These are phyloP conservation scores for Plagodis dolabraria DNA, from an alignment of 2,888 invertebrate genomes.

Conservation along the genomic window DNA sequence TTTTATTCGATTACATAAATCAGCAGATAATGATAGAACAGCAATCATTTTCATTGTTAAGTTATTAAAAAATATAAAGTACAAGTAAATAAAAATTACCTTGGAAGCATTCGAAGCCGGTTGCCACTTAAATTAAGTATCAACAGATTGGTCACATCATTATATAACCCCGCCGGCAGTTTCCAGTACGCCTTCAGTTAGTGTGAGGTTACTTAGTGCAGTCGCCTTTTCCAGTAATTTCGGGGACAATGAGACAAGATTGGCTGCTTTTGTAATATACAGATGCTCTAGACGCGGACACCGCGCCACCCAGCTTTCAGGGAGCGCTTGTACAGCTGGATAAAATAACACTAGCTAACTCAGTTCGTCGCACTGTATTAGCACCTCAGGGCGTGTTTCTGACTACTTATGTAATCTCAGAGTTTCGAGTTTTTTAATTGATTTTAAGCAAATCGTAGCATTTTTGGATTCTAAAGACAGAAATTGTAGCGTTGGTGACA, in stretches of 20 bases:
- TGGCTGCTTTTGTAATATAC: neutral
- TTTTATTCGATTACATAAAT: too few relatives aligned
- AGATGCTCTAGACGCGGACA: conserved; percentile 19
- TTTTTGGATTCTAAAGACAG: conserved; percentile 10
- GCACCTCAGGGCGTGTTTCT: neutral
- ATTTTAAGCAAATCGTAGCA: neutral
- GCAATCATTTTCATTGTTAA: too few relatives aligned
- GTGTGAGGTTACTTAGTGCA: conserved; percentile 8
- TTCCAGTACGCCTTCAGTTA: conserved; percentile 22
- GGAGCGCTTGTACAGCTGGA: conserved; percentile 33
- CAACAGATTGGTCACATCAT: conserved; percentile 25
- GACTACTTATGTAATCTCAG: conserved; percentile 19
- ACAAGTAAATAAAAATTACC: too few relatives aligned
- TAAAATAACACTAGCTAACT: conserved; percentile 33
- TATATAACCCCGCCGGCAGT: conserved; percentile 43
- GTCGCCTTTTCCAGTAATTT: neutral
- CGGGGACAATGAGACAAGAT: neutral
- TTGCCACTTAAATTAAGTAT: too few relatives aligned
- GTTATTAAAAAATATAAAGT: too few relatives aligned
- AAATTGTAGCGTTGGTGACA: conserved; percentile 15
- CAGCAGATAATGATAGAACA: too few relatives aligned
- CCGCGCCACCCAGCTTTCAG: conserved; percentile 16
- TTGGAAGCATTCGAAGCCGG: too few relatives aligned
- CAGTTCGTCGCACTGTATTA: conserved; percentile 23
- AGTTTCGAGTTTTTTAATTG: conserved; percentile 7